phyloP scores from a whole-genome alignment of 2,113 vertebrate species.

The Stegostoma tigrinum region DNA sequence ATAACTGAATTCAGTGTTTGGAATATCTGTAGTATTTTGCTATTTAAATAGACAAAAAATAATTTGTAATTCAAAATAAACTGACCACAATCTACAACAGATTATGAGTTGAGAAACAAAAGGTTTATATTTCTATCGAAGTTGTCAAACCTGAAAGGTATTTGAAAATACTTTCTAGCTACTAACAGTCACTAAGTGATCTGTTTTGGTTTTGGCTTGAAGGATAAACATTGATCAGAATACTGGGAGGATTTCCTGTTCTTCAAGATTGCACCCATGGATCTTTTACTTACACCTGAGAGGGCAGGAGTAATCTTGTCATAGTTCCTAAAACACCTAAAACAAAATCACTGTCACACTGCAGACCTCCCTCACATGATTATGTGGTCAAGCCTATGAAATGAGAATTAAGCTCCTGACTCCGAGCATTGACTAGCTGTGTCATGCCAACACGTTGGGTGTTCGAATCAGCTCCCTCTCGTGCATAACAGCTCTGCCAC shows the following conservation, averaged over 20 bases:
- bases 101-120: neutral
- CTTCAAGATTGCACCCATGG: neutral
- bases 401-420: neutral
- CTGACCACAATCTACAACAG: neutral
- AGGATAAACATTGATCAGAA: neutral
- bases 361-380: neutral
- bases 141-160: neutral
- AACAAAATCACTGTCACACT: neutral
- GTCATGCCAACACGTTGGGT: neutral
- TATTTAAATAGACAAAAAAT: neutral
- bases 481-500: neutral
- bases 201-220: neutral
- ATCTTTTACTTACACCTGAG: neutral
- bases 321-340: neutral
- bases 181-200: neutral
- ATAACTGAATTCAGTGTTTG: neutral
- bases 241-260: neutral
- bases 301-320: neutral
- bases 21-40: neutral
- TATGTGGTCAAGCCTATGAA: neutral
- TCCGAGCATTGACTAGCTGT: neutral
- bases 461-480: neutral
- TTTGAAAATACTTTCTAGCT: neutral
- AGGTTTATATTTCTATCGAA: neutral
- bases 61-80: neutral